Conservation (phyloP, 2,113 vertebrate species). For the Ailuropoda melanoleuca region DNA sequence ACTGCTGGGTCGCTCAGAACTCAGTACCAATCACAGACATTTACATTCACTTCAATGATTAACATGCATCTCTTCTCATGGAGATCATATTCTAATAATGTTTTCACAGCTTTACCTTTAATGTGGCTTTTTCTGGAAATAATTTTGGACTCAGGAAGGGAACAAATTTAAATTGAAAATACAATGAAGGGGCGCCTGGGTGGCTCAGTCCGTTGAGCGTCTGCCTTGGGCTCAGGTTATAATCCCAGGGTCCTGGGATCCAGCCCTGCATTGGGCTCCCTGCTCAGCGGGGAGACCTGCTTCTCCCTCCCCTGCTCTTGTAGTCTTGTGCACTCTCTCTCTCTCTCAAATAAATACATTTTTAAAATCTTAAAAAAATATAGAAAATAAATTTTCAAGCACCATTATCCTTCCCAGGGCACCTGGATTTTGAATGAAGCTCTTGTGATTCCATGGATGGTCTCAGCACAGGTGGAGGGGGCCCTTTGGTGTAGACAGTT, state of each 20-base stretch:
- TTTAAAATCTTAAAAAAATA: not conserved
- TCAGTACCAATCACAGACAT: not conserved
- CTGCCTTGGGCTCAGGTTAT: not conserved
- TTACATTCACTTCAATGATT: not conserved
- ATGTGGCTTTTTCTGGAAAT: not conserved
- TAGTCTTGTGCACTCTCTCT: not conserved
- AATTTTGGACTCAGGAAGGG: not conserved
- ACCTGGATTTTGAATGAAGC: not conserved
- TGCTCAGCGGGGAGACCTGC: not conserved
- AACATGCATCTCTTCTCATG: not conserved
- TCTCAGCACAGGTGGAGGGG: rapidly evolving
- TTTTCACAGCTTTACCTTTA: not conserved
- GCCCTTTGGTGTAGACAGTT: rapidly evolving
- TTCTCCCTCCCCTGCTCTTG: not conserved
- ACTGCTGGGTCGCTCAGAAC: not conserved
- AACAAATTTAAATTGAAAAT: not conserved
- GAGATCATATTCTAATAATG: not conserved
- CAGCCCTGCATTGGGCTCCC: not conserved
- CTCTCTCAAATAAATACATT: too few species aligned
- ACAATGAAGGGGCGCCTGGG: not conserved
- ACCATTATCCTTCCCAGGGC: not conserved
- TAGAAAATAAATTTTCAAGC: not conserved
- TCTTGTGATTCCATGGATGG: not conserved
- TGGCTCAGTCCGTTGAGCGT: not conserved
- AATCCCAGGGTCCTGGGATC: too few species aligned